Percentiles rank a stretch among this genome's conserved stretches.
Evolutionary conservation across 2,797 vertebrate species (phyloP).

Genomic region (Galago senegalensis): DNA sequence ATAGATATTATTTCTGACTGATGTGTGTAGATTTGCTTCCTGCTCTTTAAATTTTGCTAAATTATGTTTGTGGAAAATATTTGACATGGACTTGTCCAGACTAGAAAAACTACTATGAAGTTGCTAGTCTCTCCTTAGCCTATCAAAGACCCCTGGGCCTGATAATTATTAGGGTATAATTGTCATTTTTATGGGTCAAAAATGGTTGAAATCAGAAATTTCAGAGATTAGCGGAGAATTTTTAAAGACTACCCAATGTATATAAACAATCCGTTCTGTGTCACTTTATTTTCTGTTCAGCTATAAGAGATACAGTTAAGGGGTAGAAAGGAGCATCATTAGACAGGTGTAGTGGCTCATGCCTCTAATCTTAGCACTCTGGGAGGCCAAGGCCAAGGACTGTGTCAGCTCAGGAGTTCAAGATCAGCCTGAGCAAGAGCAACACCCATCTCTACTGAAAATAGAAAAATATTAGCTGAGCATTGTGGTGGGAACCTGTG

Average conservation of each 20-base stretch:
- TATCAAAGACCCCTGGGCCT: not conserved
- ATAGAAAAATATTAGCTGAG: no score
- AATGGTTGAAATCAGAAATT: not conserved
- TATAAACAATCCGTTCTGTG: not conserved
- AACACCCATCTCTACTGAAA: no score
- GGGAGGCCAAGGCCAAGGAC: no score
- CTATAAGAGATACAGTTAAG: not conserved
- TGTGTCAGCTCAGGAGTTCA: no score
- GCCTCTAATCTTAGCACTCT: no score
- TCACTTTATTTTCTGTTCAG: constrained; percentile 33
- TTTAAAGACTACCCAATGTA: not conserved
- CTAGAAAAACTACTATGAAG: not conserved
- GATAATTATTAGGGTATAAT: not conserved
- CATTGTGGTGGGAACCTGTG: no score
- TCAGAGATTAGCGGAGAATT: not conserved
- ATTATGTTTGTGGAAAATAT: not conserved
- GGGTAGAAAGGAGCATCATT: not conserved
- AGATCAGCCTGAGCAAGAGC: no score
- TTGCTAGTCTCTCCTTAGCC: not conserved
- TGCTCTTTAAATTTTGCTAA: not conserved
- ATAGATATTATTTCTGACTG: not conserved
- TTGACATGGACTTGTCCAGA: not conserved
- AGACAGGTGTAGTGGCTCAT: no score
- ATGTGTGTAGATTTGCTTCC: not conserved
- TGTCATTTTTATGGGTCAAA: constrained; percentile 8